phyloP scores from a whole-genome alignment of 2,888 invertebrate genomes.

The Temnothorax rugatulus region DNA sequence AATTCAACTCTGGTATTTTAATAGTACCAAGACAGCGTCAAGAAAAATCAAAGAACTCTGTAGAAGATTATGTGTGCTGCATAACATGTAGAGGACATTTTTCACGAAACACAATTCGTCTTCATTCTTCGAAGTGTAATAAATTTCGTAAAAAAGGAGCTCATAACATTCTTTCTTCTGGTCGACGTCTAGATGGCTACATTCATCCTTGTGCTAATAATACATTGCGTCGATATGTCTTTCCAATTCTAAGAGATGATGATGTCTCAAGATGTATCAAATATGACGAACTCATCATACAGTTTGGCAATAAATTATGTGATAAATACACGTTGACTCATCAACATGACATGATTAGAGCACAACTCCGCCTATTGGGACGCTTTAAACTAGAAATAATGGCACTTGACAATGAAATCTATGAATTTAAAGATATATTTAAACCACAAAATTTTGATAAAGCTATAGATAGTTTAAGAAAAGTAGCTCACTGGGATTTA shows the following conservation, averaged over 20 bases:
- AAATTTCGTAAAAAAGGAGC: background rate
- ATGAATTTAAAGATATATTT: background rate
- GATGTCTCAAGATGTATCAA: no score
- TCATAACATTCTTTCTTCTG: background rate
- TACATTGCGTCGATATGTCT: background rate
- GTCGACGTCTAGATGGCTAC: background rate
- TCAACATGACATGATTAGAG: constrained; percentile 7
- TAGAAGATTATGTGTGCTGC: background rate
- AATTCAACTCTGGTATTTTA: background rate
- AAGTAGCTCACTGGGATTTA: background rate
- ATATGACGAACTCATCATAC: background rate
- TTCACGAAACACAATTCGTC: background rate
- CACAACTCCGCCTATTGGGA: background rate
- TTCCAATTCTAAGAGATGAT: background rate
- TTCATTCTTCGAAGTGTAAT: background rate
- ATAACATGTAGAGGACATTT: background rate
- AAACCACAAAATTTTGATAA: constrained; percentile 1
- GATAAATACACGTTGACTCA: background rate
- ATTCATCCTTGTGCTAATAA: background rate
- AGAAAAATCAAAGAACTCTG: background rate
- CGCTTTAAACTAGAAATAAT: background rate
- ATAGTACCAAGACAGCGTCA: background rate
- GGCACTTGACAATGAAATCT: background rate
- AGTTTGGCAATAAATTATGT: constrained; percentile 1
- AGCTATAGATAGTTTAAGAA: constrained; percentile 3